These are phyloP conservation scores for Drosophila longiperda DNA, from an alignment of 2,888 invertebrate species.

Conservation along the genomic window DNA sequence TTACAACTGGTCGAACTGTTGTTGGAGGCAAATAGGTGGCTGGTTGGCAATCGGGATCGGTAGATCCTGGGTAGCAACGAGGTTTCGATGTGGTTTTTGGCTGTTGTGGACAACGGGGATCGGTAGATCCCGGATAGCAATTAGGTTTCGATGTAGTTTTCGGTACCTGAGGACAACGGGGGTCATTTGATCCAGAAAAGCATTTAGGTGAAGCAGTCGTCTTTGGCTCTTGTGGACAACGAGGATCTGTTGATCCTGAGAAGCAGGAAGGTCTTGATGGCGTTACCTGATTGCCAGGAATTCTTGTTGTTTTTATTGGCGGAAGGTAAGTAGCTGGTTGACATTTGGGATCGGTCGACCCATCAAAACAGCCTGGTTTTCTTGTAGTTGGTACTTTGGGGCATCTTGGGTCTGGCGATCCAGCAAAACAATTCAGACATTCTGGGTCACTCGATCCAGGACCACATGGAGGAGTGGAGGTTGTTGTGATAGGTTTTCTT, in stretches of 20 bases:
- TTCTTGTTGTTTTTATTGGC: conserved; percentile 30
- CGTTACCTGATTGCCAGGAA: conserved; percentile 32
- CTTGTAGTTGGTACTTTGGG: conserved; percentile 41
- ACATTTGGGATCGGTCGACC: conserved; percentile 61
- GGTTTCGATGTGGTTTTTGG: neutral
- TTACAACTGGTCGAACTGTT: neutral
- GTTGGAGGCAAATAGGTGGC: conserved; percentile 13
- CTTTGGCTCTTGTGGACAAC: conserved; percentile 28
- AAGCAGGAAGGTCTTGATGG: conserved; percentile 29
- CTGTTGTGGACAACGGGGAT: conserved; percentile 29
- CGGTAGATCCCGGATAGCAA: conserved; percentile 36
- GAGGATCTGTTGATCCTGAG: conserved; percentile 54
- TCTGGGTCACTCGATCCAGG: conserved; percentile 35
- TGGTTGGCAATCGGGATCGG: conserved; percentile 58
- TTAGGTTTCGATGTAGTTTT: rapidly evolving
- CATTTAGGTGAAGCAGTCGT: conserved; percentile 53
- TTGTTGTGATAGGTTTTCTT: conserved; percentile 43
- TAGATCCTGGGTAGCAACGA: conserved; percentile 50
- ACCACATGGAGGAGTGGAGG: conserved; percentile 24
- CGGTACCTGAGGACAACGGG: too few species aligned
- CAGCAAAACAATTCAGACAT: conserved; percentile 48
- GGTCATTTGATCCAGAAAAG: conserved; percentile 83
- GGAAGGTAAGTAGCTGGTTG: conserved; percentile 43
- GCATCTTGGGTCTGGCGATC: conserved; percentile 49
- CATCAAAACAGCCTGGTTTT: conserved; percentile 39